Evolutionary conservation across 2,888 invertebrate genomes (phyloP).

Genomic region (Drosophila lacicola): DNA sequence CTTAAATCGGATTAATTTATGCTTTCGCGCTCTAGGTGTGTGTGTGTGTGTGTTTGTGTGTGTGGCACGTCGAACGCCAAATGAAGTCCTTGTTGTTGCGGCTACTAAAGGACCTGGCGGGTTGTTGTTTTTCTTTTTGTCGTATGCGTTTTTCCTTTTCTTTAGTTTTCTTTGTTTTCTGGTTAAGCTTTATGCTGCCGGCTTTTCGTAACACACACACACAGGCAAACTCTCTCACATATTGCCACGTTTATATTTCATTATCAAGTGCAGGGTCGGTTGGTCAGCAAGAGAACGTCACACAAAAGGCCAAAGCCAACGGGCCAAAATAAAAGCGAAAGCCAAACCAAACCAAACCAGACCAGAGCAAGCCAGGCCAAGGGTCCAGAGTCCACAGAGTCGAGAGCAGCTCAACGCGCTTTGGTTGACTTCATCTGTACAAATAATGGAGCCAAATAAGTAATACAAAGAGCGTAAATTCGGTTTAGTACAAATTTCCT

Average conservation of each 20-base stretch:
- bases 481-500: slow-evolving; percentile 71
- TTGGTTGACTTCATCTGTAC: slow-evolving; percentile 60
- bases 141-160: slow-evolving; percentile 22
- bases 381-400: neutral
- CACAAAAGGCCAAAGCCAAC: slow-evolving; percentile 65
- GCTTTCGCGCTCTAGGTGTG: slow-evolving; percentile 59
- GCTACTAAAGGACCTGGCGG: slow-evolving; percentile 25
- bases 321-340: slow-evolving; percentile 39
- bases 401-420: slow-evolving; percentile 44
- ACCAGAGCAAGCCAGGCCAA: neutral
- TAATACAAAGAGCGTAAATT: slow-evolving; percentile 77
- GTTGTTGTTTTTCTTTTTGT: slow-evolving; percentile 27
- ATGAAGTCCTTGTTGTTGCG: slow-evolving; percentile 55
- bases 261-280: slow-evolving; percentile 69
- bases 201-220: slow-evolving; percentile 37
- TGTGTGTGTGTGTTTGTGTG: neutral
- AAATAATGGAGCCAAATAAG: slow-evolving; percentile 76
- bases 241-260: slow-evolving; percentile 71
- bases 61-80: slow-evolving; percentile 50
- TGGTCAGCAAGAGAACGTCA: slow-evolving; percentile 41
- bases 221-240: slow-evolving; percentile 37
- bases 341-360: slow-evolving; percentile 13
- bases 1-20: slow-evolving; percentile 83
- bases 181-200: slow-evolving; percentile 55
- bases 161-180: slow-evolving; percentile 20